These are phyloP conservation scores for Trogon surrucura DNA, from an alignment of 2,113 vertebrate species.

Conservation along the genomic window DNA sequence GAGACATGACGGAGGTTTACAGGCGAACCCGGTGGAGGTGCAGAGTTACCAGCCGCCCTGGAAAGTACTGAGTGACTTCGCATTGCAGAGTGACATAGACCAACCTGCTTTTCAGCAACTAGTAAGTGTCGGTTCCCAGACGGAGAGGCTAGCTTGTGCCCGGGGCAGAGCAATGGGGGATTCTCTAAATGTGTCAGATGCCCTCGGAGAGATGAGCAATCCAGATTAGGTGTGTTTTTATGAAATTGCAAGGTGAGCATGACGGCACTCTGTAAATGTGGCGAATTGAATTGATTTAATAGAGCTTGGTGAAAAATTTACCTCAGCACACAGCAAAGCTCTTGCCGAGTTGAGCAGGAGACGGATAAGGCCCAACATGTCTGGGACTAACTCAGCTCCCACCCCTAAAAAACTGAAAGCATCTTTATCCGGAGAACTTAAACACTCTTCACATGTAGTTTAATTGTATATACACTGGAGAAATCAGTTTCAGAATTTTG, in stretches of 20 bases:
- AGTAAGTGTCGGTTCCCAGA: conserved; percentile 81
- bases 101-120: conserved; percentile 99
- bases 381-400: background rate
- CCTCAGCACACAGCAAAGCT: background rate
- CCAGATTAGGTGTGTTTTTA: background rate
- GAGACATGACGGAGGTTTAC: conserved; percentile 96
- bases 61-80: conserved; percentile 99
- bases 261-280: background rate
- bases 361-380: background rate
- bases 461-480: background rate
- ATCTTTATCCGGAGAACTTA: background rate
- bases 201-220: background rate
- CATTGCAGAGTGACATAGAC: conserved; percentile 98
- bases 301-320: background rate
- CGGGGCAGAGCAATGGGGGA: background rate
- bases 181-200: background rate
- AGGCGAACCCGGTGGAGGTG: conserved; percentile 97
- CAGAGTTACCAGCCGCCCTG: conserved; percentile 99
- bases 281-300: background rate
- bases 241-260: background rate
- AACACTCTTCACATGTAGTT: background rate
- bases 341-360: background rate
- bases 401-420: background rate
- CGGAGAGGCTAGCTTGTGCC: background rate
- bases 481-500: background rate